Percentiles rank a stretch among this genome's conserved stretches.
These are phyloP conservation scores for Antechinus flavipes DNA, from an alignment of 2,113 vertebrate genomes.

Conservation along the genomic window DNA sequence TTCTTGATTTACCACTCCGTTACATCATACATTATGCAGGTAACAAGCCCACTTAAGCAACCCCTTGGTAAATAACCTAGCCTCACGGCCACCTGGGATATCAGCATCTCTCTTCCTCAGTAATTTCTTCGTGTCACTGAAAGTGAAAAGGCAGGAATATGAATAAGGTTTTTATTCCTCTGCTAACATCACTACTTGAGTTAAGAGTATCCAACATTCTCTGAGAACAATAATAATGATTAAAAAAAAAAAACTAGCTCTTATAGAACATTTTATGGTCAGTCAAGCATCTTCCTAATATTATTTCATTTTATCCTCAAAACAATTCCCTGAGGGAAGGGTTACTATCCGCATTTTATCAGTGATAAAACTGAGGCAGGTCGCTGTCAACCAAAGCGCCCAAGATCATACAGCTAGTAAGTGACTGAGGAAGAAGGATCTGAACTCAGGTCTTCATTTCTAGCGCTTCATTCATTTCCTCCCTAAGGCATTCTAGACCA, in stretches of 20 bases:
- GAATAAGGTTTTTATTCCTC: not conserved
- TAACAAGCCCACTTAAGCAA: not conserved
- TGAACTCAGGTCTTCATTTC: not conserved
- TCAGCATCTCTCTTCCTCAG: not conserved
- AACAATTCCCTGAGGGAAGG: not conserved
- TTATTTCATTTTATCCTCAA: not conserved
- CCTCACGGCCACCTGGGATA: not conserved
- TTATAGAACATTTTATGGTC: not conserved
- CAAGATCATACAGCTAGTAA: not conserved
- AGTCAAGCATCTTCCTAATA: not conserved
- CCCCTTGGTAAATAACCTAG: not conserved
- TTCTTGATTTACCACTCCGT: not conserved
- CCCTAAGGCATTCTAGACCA: not conserved
- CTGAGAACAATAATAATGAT: not conserved
- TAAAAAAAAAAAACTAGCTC: not conserved
- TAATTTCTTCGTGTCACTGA: not conserved
- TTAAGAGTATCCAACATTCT: not conserved
- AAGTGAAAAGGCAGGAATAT: not conserved
- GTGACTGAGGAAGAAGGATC: not conserved
- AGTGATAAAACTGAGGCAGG: not conserved
- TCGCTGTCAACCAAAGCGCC: not conserved
- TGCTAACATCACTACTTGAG: not conserved
- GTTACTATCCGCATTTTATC: not conserved
- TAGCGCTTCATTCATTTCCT: not conserved
- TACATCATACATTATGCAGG: not conserved